A percentile compares a stretch with the other conserved stretches of the same genome.
phyloP scores from a whole-genome alignment of 2,797 vertebrate genomes.

The Antennarius maculatus region DNA sequence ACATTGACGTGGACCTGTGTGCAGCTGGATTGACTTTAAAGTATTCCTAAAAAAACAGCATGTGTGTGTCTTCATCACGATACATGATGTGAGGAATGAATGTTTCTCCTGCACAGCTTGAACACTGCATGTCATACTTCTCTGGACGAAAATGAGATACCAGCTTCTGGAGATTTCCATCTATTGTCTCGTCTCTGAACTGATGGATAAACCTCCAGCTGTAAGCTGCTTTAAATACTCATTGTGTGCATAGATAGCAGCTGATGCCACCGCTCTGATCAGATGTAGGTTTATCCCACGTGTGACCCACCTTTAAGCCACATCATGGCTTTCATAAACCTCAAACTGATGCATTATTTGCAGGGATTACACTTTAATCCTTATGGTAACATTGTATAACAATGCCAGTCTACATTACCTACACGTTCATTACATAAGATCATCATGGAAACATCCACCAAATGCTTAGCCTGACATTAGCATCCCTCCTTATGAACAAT shows the following conservation, averaged over 20 bases:
- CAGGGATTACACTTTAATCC: constrained; percentile 49
- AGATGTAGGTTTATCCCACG: constrained; percentile 8
- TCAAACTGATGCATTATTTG: constrained; percentile 21
- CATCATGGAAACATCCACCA: constrained; percentile 38
- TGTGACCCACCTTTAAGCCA: constrained; percentile 26
- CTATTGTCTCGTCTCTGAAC: neutral
- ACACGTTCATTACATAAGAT: constrained; percentile 35
- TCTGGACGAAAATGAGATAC: neutral
- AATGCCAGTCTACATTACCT: constrained; percentile 13
- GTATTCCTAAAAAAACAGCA: neutral
- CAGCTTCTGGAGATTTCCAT: neutral
- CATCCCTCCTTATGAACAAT: constrained; percentile 12
- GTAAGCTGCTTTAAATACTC: constrained; percentile 35
- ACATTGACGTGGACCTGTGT: constrained; percentile 3
- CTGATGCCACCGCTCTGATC: constrained; percentile 3
- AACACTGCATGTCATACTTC: neutral
- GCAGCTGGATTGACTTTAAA: neutral
- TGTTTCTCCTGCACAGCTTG: neutral
- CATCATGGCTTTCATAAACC: constrained; percentile 22
- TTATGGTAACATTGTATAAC: constrained; percentile 40
- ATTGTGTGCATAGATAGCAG: constrained; percentile 10
- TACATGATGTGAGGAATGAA: neutral
- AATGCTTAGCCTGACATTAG: constrained; percentile 39
- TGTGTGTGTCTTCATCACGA: neutral
- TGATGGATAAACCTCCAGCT: neutral